These are phyloP conservation scores for Litoditis marina DNA, from an alignment of 2,888 invertebrate genomes.

Conservation along the genomic window DNA sequence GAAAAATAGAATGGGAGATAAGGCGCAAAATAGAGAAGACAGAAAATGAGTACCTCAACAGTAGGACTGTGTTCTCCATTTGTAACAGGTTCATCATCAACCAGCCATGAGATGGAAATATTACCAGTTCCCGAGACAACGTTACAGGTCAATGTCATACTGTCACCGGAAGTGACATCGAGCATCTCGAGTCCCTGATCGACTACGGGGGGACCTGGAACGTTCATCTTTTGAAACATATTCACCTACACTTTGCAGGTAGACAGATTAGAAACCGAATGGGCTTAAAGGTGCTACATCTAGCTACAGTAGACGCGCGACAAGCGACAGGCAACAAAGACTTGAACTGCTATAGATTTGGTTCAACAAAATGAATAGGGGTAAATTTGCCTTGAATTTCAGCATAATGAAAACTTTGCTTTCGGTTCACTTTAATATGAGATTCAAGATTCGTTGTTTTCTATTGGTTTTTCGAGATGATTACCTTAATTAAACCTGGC, in stretches of 20 bases:
- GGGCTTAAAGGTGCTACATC: too few relatives aligned
- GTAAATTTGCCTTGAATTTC: too few relatives aligned
- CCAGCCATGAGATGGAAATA: slow-evolving; percentile 36
- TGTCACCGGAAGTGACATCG: slow-evolving; percentile 60
- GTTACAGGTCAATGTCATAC: slow-evolving; percentile 62
- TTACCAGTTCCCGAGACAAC: slow-evolving; percentile 59
- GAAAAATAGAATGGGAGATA: neutral
- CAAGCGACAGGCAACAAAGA: too few relatives aligned
- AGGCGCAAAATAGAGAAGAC: neutral
- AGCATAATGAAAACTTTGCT: too few relatives aligned
- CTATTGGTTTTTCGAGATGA: neutral
- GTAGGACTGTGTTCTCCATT: slow-evolving; percentile 24
- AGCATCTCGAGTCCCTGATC: slow-evolving; percentile 29
- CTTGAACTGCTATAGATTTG: too few relatives aligned
- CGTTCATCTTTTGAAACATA: neutral
- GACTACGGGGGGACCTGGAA: slow-evolving; percentile 53
- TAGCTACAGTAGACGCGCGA: too few relatives aligned
- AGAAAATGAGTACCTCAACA: slow-evolving; percentile 8
- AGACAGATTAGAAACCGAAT: too few relatives aligned
- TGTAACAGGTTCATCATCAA: slow-evolving; percentile 38
- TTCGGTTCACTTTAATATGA: too few relatives aligned
- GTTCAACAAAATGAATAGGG: too few relatives aligned
- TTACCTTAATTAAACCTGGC: slow-evolving; percentile 5
- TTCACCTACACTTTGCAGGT: too few relatives aligned
- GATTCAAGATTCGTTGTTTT: too few relatives aligned